Percentiles rank a stretch among this genome's conserved stretches.
phyloP scores from a whole-genome alignment of 2,888 invertebrate species.

The Autographa pulchrina region DNA sequence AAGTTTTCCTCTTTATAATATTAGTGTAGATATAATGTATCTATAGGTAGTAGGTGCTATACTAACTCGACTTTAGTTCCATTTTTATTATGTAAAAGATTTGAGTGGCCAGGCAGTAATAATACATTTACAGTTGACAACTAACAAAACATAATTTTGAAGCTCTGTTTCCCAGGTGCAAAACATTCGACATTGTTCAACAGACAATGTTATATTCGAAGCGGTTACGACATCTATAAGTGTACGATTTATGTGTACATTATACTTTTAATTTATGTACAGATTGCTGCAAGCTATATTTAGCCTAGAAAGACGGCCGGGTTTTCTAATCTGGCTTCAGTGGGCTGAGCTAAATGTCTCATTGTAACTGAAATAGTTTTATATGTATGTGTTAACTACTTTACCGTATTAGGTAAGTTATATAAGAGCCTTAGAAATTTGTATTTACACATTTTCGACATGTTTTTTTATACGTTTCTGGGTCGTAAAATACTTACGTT shows the following conservation, averaged over 20 bases:
- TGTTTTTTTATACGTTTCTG: not conserved
- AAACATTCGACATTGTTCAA: not conserved
- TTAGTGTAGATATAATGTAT: no score
- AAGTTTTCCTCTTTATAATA: no score
- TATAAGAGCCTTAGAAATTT: not conserved
- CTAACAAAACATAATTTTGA: not conserved
- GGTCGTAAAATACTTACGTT: conserved; percentile 85
- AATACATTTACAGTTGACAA: not conserved
- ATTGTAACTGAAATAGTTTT: not conserved
- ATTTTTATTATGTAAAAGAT: not conserved
- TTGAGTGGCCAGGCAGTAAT: not conserved
- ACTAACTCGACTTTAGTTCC: no score
- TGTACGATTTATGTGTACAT: not conserved
- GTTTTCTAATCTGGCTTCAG: not conserved
- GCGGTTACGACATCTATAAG: not conserved
- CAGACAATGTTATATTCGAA: conserved; percentile 4
- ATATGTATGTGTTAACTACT: not conserved
- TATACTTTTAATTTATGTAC: not conserved
- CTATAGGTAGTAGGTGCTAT: no score
- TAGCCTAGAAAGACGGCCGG: not conserved
- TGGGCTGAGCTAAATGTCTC: not conserved
- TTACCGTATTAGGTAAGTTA: not conserved
- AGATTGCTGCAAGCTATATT: not conserved
- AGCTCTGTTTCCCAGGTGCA: not conserved
- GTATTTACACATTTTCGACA: not conserved